phyloP scores from a whole-genome alignment of 2,888 invertebrate species.

The Ellobium chinense region DNA sequence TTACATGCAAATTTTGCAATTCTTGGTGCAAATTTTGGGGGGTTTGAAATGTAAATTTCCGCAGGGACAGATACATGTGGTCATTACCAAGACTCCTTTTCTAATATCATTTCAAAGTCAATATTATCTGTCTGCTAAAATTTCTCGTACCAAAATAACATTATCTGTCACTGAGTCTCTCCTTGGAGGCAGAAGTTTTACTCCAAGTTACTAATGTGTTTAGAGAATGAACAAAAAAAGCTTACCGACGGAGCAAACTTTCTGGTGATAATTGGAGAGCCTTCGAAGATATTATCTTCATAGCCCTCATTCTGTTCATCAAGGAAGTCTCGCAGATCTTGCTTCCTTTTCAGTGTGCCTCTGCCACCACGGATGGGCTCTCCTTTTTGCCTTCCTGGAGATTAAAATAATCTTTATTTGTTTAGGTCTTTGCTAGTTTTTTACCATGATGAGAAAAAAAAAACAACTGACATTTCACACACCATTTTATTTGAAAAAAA shows the following conservation, averaged over 20 bases:
- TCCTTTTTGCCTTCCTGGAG: constrained; percentile 36
- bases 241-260: constrained; percentile 3
- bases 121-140: no score
- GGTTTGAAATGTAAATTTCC: no score
- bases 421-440: not conserved
- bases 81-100: no score
- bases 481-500: not conserved
- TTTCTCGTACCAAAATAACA: no score
- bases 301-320: constrained; percentile 66
- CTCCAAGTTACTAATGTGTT: no score
- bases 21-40: no score
- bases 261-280: constrained; percentile 59
- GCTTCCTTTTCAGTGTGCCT: constrained; percentile 69
- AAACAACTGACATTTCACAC: not conserved
- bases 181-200: no score
- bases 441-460: not conserved
- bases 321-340: constrained; percentile 62
- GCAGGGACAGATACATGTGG: no score
- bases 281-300: constrained; percentile 68
- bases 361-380: constrained; percentile 33
- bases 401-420: not conserved
- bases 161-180: no score
- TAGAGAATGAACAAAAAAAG: no score
- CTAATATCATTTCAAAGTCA: no score
- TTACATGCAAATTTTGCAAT: no score